phyloP scores from a whole-genome alignment of 1,140 invertebrate genomes.

The Sesamia nonagrioides region DNA sequence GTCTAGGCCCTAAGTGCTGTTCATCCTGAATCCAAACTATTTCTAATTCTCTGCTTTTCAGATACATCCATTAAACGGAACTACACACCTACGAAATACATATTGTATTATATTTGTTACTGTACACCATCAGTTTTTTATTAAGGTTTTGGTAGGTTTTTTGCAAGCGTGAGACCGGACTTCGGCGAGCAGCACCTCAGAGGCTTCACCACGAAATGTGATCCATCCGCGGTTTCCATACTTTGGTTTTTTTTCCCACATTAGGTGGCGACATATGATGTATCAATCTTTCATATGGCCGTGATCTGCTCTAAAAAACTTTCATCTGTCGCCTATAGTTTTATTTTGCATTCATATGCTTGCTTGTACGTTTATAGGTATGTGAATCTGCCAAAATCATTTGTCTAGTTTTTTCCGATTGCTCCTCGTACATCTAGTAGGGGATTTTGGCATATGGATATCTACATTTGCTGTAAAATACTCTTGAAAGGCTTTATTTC shows the following conservation, averaged over 20 bases:
- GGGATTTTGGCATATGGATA: background rate
- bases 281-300: background rate
- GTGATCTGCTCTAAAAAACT: background rate
- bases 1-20: too few relatives aligned
- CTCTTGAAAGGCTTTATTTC: background rate
- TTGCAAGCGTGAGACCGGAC: slow-evolving; percentile 78
- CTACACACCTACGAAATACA: too few relatives aligned
- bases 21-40: too few relatives aligned
- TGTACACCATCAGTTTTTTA: background rate
- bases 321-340: background rate
- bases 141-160: slow-evolving; percentile 42
- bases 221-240: slow-evolving; percentile 64
- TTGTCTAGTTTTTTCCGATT: too few relatives aligned
- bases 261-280: background rate
- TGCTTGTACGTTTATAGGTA: too few relatives aligned
- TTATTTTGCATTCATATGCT: background rate
- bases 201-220: slow-evolving; percentile 70
- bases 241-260: slow-evolving; percentile 56
- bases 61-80: too few relatives aligned
- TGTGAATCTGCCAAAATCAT: too few relatives aligned
- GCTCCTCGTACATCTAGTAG: background rate
- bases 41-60: too few relatives aligned
- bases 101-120: background rate
- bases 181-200: slow-evolving; percentile 59
- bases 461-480: background rate